A percentile compares a stretch with the other conserved stretches of the same genome.
Conservation (phyloP, 2,888 invertebrate genomes). For the Caenorhabditis sp. region DNA sequence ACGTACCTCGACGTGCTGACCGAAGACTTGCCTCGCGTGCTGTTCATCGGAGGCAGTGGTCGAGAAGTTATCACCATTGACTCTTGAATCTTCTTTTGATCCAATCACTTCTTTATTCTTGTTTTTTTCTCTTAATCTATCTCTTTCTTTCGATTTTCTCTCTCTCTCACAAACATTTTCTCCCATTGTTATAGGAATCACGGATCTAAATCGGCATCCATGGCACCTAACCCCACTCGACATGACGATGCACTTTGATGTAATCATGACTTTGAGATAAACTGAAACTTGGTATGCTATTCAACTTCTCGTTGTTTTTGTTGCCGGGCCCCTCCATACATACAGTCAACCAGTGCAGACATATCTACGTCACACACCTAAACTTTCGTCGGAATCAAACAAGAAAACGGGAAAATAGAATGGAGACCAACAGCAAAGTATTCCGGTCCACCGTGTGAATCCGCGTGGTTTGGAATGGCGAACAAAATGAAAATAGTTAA, state of each 20-base stretch:
- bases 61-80: constrained; percentile 99
- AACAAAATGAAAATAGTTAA: background rate
- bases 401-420: constrained; percentile 15
- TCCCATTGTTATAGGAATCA: constrained; percentile 51
- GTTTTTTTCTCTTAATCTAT: constrained; percentile 28
- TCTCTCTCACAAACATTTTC: constrained; percentile 11
- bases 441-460: constrained; percentile 1
- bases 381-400: background rate
- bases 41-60: constrained; percentile 91
- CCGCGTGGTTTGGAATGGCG: background rate
- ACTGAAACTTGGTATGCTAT: constrained; percentile 49
- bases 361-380: constrained; percentile 14
- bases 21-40: constrained; percentile 90
- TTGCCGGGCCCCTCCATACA: background rate
- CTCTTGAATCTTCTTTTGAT: constrained; percentile 96
- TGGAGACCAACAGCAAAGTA: background rate
- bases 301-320: too few relatives aligned
- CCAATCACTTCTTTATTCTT: constrained; percentile 9
- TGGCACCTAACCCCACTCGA: constrained; percentile 30
- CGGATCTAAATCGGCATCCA: constrained; percentile 32
- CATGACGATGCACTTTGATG: constrained; percentile 48
- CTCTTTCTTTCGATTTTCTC: too few relatives aligned
- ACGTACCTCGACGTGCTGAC: constrained; percentile 98
- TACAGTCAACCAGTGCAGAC: background rate
- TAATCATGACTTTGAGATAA: constrained; percentile 55